These are phyloP conservation scores for Geophilus truncorum DNA, from an alignment of 2,888 invertebrate genomes.

Conservation along the genomic window DNA sequence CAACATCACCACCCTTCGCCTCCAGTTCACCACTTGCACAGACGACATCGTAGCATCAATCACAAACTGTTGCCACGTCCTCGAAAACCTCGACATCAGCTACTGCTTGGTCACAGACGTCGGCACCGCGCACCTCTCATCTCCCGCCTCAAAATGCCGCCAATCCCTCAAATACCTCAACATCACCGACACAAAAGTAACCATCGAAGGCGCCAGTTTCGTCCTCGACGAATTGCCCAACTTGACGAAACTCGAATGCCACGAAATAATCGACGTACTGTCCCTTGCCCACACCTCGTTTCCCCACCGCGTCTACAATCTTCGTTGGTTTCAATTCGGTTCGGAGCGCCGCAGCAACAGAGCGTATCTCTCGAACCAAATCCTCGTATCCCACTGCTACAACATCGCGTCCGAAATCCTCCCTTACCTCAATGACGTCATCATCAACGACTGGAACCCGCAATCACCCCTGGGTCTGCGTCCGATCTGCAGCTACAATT, in stretches of 20 bases:
- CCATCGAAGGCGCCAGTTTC: neutral
- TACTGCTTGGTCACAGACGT: neutral
- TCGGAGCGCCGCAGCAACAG: neutral
- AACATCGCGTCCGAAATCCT: neutral
- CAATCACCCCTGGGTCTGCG: neutral
- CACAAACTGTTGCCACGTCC: neutral
- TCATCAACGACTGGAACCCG: constrained; percentile 20
- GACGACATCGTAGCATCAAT: neutral
- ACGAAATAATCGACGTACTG: neutral
- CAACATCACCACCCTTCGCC: neutral
- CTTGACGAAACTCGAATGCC: neutral
- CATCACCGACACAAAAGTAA: neutral
- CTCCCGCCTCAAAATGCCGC: neutral
- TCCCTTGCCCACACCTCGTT: too few relatives aligned
- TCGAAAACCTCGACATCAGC: neutral
- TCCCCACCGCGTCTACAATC: neutral
- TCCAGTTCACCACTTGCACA: neutral
- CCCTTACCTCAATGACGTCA: neutral
- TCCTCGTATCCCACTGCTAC: neutral
- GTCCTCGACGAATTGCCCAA: neutral
- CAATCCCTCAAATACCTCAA: neutral
- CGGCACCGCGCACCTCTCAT: neutral
- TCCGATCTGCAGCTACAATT: neutral
- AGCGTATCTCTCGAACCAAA: neutral
- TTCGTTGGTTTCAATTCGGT: neutral